Conservation (phyloP, 2,888 invertebrate genomes). For the Ochlodes sylvanus region DNA sequence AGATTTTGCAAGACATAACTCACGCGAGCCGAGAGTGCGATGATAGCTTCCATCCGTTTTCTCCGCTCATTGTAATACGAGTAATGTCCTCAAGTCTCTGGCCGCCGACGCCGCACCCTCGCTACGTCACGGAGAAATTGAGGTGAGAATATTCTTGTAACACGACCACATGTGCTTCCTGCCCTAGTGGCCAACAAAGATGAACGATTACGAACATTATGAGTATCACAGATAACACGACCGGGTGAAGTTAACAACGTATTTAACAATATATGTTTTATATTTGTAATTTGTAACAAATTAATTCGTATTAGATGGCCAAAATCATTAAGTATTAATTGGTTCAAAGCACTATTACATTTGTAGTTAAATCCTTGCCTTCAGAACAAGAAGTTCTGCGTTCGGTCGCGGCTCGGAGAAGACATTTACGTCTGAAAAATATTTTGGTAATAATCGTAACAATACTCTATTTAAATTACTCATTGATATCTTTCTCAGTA, state of each 20-base stretch:
- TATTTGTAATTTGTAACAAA: too few relatives aligned
- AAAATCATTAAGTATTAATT: too few relatives aligned
- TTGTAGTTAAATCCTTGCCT: too few relatives aligned
- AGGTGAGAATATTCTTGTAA: constrained; percentile 69
- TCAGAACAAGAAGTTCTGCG: too few relatives aligned
- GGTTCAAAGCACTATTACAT: too few relatives aligned
- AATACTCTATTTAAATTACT: too few relatives aligned
- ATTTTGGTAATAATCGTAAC: too few relatives aligned
- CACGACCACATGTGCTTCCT: constrained; percentile 65
- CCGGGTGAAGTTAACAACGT: not conserved
- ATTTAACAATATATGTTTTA: not conserved
- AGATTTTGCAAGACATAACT: constrained; percentile 82
- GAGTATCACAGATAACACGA: not conserved
- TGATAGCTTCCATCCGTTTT: constrained; percentile 79
- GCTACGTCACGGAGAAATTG: constrained; percentile 69
- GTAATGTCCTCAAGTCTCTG: constrained; percentile 47
- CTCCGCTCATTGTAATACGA: constrained; percentile 66
- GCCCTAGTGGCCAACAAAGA: constrained; percentile 74
- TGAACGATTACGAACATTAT: constrained; percentile 40
- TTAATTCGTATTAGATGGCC: too few relatives aligned
- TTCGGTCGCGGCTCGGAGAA: too few relatives aligned
- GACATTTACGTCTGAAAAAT: too few relatives aligned
- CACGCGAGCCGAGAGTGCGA: constrained; percentile 65
- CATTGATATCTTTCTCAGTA: too few relatives aligned
- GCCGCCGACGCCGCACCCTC: constrained; percentile 53